Conservation (phyloP, 1,140 invertebrate species). For the Drosophila pseudoananassae region DNA sequence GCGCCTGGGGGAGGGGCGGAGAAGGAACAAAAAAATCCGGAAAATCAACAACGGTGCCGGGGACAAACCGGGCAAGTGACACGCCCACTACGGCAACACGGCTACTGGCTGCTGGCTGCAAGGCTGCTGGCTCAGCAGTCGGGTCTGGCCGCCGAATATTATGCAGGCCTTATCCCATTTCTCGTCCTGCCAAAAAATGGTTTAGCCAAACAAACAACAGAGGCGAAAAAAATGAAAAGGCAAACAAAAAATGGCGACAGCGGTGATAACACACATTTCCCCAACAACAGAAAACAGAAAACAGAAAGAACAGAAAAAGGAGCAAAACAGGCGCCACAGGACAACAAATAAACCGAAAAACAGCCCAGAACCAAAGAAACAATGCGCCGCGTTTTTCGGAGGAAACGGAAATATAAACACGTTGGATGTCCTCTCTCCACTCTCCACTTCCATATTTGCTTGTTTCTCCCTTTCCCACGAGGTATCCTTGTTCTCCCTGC, state of each 20-base stretch:
- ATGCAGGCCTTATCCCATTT: conserved; percentile 51
- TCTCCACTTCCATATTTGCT: not conserved
- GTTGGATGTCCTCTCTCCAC: conserved; percentile 17
- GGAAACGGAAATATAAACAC: conserved; percentile 29
- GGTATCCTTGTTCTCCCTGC: not conserved
- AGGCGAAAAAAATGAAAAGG: conserved; percentile 13
- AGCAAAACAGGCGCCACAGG: not conserved
- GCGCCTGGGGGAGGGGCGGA: not conserved
- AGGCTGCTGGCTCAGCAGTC: not conserved
- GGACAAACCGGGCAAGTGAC: conserved; percentile 3
- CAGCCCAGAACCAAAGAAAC: not conserved
- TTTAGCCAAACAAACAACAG: conserved; percentile 41
- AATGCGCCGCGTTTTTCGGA: not conserved
- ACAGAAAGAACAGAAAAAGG: conserved; percentile 3
- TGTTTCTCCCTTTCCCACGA: not conserved
- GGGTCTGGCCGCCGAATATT: conserved; percentile 46
- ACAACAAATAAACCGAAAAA: not conserved
- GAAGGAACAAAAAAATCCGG: conserved; percentile 1
- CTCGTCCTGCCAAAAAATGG: conserved; percentile 9
- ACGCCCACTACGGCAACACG: not conserved
- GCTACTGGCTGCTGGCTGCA: not conserved
- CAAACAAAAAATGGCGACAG: conserved; percentile 67
- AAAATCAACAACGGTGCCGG: conserved; percentile 26
- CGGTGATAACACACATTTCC: conserved; percentile 62
- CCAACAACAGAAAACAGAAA: too few species aligned